phyloP scores from a whole-genome alignment of 2,797 vertebrate genomes.

The Antennarius maculatus region DNA sequence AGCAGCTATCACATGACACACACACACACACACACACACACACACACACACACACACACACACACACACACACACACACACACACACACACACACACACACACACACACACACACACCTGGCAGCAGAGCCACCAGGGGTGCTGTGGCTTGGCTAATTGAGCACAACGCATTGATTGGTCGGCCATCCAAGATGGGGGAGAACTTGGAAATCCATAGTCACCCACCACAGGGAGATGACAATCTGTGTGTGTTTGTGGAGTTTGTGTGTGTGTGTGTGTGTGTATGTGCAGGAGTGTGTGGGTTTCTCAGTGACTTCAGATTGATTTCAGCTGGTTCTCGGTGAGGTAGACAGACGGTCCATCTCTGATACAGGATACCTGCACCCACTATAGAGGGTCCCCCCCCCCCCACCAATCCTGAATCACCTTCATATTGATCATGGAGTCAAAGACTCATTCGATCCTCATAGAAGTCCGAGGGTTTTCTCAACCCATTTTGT shows the following conservation, averaged over 20 bases:
- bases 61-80: conserved; percentile 17
- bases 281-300: neutral
- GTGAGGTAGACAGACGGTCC: conserved; percentile 1
- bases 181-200: conserved; percentile 71
- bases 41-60: neutral
- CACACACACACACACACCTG: neutral
- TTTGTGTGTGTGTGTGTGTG: neutral
- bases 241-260: conserved; percentile 9
- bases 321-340: conserved; percentile 22
- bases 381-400: neutral
- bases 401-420: too few species aligned
- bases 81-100: conserved; percentile 23
- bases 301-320: neutral
- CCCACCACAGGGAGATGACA: conserved; percentile 46
- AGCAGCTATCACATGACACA: conserved; percentile 58
- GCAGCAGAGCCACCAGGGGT: conserved; percentile 34
- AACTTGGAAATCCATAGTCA: conserved; percentile 68
- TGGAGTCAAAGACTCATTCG: conserved; percentile 3
- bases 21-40: conserved; percentile 23
- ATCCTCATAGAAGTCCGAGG: neutral
- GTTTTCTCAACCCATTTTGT: conserved; percentile 29
- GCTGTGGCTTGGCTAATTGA: conserved; percentile 66
- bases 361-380: neutral
- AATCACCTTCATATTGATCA: neutral
- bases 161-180: conserved; percentile 70